phyloP scores from a whole-genome alignment of 2,888 invertebrate genomes.

The Nephrotoma flavescens region DNA sequence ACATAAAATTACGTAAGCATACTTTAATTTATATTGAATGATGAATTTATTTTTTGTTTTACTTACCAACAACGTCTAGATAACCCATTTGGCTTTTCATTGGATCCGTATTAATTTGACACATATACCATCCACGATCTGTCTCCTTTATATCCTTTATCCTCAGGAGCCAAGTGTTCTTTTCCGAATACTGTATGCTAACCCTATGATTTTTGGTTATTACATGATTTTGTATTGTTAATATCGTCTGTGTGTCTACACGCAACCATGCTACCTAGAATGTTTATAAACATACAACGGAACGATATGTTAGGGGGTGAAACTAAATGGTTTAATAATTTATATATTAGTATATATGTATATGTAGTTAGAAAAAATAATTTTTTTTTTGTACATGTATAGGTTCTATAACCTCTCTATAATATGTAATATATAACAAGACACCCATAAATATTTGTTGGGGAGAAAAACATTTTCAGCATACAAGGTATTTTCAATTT shows the following conservation, averaged over 20 bases:
- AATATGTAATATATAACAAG: neutral
- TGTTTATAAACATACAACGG: conserved; percentile 5
- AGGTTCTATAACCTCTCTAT: neutral
- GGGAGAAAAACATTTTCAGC: neutral
- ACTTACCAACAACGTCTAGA: conserved; percentile 69
- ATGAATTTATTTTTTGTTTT: neutral
- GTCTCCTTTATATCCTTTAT: conserved; percentile 63
- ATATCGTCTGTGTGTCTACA: conserved; percentile 70
- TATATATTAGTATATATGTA: neutral
- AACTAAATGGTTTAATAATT: neutral
- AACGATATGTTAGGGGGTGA: neutral
- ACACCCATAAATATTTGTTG: neutral
- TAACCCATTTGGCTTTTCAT: conserved; percentile 62
- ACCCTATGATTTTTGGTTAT: conserved; percentile 83
- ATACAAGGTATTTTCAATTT: neutral
- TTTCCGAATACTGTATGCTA: conserved; percentile 61
- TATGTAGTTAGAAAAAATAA: neutral
- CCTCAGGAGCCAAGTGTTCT: conserved; percentile 67
- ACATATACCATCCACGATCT: conserved; percentile 60
- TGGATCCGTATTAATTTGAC: conserved; percentile 34
- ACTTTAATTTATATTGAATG: neutral
- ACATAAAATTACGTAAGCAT: neutral
- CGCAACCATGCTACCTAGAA: conserved; percentile 31
- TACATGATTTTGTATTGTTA: conserved; percentile 77
- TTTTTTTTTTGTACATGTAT: neutral